Base-by-base conservation (phyloP, 2,888 invertebrate genomes). In the Eupithecia subumbrata region DNA sequence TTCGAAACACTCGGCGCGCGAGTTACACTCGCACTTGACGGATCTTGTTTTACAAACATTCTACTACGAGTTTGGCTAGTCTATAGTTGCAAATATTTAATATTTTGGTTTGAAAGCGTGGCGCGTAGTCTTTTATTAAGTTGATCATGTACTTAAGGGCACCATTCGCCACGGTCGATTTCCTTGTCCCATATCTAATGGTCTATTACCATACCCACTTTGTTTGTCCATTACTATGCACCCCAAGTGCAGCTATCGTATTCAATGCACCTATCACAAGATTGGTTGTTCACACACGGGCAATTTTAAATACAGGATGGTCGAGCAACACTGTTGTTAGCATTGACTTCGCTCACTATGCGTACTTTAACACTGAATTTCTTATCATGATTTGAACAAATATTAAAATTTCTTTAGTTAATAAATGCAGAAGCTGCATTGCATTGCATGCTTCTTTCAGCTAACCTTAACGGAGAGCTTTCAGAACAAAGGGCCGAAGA, bases 201-300 rank as follows among this genome's bases (percentile, higher is more conserved):
- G 63, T n/a, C 45, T 25, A 75, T 69, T 72, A 69, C 75, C 75
- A 75, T 72, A 69, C 52, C 75, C 48, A 30, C 63, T 67, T 68
- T 34, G 73, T 71, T 71, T 66, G 73, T 73, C 71, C 67, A 71
- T 76, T 76, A 73, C 48, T 73, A 76, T 76, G 76, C 76, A 73
- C 60, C 76, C 76, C 76, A 30, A 66, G 52, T 69, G 73, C 34
- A 60, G 25, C 60, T 5, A 60, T 18, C 34, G 64, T 18, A 64
- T 67, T 43, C 34, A 56, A 22, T 69, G 73, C 73, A 74, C 56
- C 48, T 67, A 71, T 60, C 22, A 60, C 60, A 60, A 25, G 60
- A 25, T 25, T 60, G 25, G 11, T 60, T 71, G 71, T 34, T 18
- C 64, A 16, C 22, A 64, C 18, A 64, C 34, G 64, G 64, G 18